Evolutionary conservation across 2,113 vertebrate species (phyloP).

Genomic region (Manacus vitellinus): DNA sequence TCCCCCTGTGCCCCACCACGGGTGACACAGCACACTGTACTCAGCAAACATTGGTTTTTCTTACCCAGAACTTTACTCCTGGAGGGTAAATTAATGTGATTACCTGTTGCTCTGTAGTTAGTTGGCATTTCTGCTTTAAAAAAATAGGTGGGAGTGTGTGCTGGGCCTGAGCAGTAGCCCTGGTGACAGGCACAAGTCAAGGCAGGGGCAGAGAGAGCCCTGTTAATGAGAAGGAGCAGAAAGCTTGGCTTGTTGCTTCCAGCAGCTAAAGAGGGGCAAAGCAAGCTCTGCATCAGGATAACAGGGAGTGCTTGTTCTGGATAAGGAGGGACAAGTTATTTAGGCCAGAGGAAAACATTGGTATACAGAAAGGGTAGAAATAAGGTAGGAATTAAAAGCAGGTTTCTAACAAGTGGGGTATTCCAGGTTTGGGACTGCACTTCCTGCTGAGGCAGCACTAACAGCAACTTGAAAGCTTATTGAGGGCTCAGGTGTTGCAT

Average conservation of each 20-base stretch:
- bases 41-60: fast-evolving
- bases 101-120: not conserved
- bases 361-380: not conserved
- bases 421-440: not conserved
- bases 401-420: not conserved
- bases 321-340: not conserved
- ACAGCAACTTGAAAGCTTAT: not conserved
- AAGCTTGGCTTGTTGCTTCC: not conserved
- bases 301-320: not conserved
- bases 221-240: not conserved
- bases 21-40: not conserved
- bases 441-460: not conserved
- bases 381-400: not conserved
- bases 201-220: not conserved
- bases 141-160: not conserved
- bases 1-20: not conserved
- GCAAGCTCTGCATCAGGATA: not conserved
- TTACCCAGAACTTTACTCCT: not conserved
- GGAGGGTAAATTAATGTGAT: not conserved
- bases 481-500: not conserved
- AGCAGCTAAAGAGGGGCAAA: not conserved
- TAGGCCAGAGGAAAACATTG: not conserved
- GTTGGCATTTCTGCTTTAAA: not conserved
- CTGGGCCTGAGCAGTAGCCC: not conserved
- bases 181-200: fast-evolving